Conservation (phyloP, 92 coral and sea anemone species). For the Actinostola sp. region DNA sequence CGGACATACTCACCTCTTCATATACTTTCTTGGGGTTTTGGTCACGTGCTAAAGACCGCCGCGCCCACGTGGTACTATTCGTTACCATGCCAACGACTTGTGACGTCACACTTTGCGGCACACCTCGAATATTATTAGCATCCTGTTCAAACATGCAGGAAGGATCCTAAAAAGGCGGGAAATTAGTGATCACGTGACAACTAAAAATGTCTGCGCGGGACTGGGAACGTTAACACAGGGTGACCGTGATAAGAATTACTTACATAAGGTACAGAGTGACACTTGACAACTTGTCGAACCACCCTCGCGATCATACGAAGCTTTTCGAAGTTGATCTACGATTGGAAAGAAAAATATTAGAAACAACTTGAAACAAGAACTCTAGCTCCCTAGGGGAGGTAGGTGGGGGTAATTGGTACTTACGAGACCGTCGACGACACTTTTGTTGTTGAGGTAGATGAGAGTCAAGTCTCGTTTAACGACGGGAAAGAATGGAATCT, state of each 20-base stretch:
- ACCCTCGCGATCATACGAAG: slow-evolving; percentile 96
- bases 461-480: slow-evolving; percentile 94
- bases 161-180: slow-evolving; percentile 67
- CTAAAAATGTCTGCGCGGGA: neutral
- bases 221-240: neutral
- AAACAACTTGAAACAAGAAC: neutral
- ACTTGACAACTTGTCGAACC: slow-evolving; percentile 88
- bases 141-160: slow-evolving; percentile 90
- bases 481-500: slow-evolving; percentile 98
- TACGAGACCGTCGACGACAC: slow-evolving; percentile 92
- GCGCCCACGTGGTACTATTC: slow-evolving; percentile 80
- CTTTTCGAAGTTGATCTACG: slow-evolving; percentile 94
- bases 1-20: slow-evolving; percentile 89
- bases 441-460: slow-evolving; percentile 90
- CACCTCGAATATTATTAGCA: slow-evolving; percentile 65
- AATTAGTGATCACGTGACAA: neutral
- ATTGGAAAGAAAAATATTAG: neutral
- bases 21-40: slow-evolving; percentile 90
- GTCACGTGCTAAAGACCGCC: slow-evolving; percentile 74
- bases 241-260: slow-evolving; percentile 23
- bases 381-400: too few species aligned
- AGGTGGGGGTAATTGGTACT: slow-evolving; percentile 49
- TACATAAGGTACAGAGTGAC: slow-evolving; percentile 90
- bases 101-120: slow-evolving; percentile 86
- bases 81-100: slow-evolving; percentile 90